These are phyloP conservation scores for Spongilla lacustris DNA, from an alignment of 37 sponge, comb jelly and placozoan species.

Conservation along the genomic window DNA sequence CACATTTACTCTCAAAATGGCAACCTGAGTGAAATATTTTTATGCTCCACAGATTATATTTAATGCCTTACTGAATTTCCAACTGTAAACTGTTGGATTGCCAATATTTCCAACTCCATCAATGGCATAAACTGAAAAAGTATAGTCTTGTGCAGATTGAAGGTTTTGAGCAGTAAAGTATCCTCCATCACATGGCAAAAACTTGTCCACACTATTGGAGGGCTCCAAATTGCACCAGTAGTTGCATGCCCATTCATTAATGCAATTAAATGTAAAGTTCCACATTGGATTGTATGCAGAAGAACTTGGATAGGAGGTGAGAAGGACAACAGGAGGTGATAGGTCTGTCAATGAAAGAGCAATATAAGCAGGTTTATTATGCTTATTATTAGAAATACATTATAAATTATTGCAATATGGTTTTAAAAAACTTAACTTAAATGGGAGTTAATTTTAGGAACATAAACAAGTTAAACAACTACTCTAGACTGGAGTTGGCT, in stretches of 20 bases:
- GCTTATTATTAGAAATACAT: no score
- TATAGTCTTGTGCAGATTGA: neutral
- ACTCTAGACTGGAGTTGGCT: no score
- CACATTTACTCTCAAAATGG: no score
- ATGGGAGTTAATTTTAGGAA: no score
- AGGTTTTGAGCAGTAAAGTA: neutral
- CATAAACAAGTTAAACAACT: no score
- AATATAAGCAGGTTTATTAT: no score
- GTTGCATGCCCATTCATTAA: slow-evolving; percentile 3
- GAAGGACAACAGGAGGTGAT: neutral
- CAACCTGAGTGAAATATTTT: no score
- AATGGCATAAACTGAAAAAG: neutral
- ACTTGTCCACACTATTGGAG: neutral
- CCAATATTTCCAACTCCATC: slow-evolving; percentile 38
- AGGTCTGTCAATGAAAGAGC: slow-evolving; percentile 3
- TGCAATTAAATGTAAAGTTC: slow-evolving; percentile 10
- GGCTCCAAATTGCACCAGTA: slow-evolving; percentile 12
- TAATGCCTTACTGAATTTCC: slow-evolving; percentile 20
- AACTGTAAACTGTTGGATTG: neutral
- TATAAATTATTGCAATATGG: no score
- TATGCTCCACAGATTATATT: no score
- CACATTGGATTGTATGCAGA: neutral
- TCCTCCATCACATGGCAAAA: neutral
- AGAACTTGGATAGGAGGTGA: slow-evolving; percentile 4
- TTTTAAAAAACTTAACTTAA: no score